Base-by-base conservation (phyloP, 2,888 invertebrate species). In the Agonopterix heracliana region DNA sequence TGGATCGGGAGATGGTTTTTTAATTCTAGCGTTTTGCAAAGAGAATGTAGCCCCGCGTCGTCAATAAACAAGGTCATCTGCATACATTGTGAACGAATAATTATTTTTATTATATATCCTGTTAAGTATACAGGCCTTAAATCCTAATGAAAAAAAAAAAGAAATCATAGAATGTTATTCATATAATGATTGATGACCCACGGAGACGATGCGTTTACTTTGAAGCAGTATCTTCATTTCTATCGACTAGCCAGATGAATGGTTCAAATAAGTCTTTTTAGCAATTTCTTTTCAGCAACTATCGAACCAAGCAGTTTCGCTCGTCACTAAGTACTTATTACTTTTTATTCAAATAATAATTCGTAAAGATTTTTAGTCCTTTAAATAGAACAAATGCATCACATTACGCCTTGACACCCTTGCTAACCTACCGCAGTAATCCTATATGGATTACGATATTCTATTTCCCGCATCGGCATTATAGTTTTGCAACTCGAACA, bases 401-500 rank as follows among this genome's bases (percentile, higher is more conserved):
- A 59, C 54, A 54, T 74, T 74, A 74, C 68, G 64, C 81, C 79
- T 79, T 81, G 82, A 81, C 79, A 78, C 67, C 68, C 62, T 78
- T 81, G 68, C 68, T 62, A 63, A 66, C 60, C 55, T 60, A 54
- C 26, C 57, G 59, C 10, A 54, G 78, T 75, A 78, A 81, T 75
- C 70, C 69, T 68, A 79, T 78, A 78, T 66, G 56, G 68, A 65
- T 68, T 71, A 62, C 63, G 53, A 68, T 71, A 74, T 74, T 69
- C 66, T 66, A 69, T 73, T 77, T 77, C 77, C 68, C 74, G 75
- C 73, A 74, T 60, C 54, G 54, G 44, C 34, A 38, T 41, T 48
- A 35, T 47, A 5, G 45, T 68, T 61, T 63, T 55, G 56, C 60
- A 64, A 60, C 48, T 50, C 14, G 40, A 54, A 57, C 55, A 61